Evolutionary conservation across 2,888 invertebrate genomes (phyloP).

Genomic region (Eulithis testata): DNA sequence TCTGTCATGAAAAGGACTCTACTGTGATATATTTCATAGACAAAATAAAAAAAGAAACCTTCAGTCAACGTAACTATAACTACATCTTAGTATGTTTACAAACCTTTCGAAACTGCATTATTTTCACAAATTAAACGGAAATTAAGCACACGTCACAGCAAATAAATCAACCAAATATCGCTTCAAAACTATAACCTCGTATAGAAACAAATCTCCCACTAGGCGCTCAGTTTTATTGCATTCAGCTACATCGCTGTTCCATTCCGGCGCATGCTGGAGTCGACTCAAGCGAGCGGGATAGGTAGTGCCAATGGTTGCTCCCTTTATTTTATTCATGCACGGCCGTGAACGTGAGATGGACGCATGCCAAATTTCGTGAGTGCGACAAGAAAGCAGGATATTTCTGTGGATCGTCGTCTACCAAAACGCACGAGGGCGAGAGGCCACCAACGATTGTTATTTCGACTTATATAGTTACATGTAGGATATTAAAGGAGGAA

Average conservation of each 20-base stretch:
- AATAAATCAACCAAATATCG: slow-evolving; percentile 64
- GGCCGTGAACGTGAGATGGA: slow-evolving; percentile 57
- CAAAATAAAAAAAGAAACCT: no score
- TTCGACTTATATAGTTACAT: slow-evolving; percentile 47
- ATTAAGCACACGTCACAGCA: slow-evolving; percentile 68
- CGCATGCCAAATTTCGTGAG: slow-evolving; percentile 55
- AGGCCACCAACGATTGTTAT: slow-evolving; percentile 74
- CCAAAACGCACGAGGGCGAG: slow-evolving; percentile 69
- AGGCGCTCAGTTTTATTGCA: slow-evolving; percentile 74
- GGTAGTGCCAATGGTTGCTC: slow-evolving; percentile 61
- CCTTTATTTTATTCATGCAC: slow-evolving; percentile 77
- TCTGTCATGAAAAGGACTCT: no score
- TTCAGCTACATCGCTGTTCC: slow-evolving; percentile 59
- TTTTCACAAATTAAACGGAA: slow-evolving; percentile 52
- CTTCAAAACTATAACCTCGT: slow-evolving; percentile 51
- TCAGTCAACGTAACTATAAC: slow-evolving; percentile 2
- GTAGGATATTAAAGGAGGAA: slow-evolving; percentile 46
- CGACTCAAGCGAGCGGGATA: slow-evolving; percentile 58
- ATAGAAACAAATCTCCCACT: slow-evolving; percentile 69
- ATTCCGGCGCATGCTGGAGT: slow-evolving; percentile 49
- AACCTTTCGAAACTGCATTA: slow-evolving; percentile 35
- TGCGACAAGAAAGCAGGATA: slow-evolving; percentile 60
- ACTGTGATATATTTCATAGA: no score
- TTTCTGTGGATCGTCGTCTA: slow-evolving; percentile 64
- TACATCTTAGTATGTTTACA: slow-evolving; percentile 35